Percentiles rank a stretch among this genome's conserved stretches.
phyloP scores from a whole-genome alignment of 1,140 invertebrate species.

The Drosophila willistoni region DNA sequence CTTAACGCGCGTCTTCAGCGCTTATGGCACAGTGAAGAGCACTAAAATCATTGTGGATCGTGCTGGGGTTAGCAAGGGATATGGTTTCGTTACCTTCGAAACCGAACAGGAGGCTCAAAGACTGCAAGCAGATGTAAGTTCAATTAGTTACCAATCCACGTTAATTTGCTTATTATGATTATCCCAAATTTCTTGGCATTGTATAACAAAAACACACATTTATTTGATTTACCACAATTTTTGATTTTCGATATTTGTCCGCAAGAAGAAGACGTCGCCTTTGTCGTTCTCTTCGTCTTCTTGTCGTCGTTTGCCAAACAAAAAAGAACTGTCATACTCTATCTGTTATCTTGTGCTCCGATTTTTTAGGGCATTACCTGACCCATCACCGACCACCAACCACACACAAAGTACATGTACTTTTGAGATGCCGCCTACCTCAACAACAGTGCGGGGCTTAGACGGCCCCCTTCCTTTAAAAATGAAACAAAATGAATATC shows the following conservation, averaged over 20 bases:
- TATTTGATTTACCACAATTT: constrained; percentile 3
- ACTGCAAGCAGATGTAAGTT: constrained; percentile 86
- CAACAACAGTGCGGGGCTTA: neutral
- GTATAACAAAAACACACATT: neutral
- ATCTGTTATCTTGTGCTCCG: constrained; percentile 69
- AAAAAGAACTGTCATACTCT: constrained; percentile 29
- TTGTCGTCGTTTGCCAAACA: neutral
- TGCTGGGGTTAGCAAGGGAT: constrained; percentile 97
- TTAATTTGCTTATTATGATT: constrained; percentile 16
- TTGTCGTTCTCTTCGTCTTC: neutral
- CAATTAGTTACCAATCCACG: neutral
- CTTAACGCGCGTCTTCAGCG: constrained; percentile 91
- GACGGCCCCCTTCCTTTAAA: neutral
- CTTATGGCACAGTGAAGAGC: constrained; percentile 95
- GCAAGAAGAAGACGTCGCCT: constrained; percentile 16
- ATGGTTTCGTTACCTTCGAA: constrained; percentile 98
- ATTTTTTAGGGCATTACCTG: constrained; percentile 76
- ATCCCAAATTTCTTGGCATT: neutral
- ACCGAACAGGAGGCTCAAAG: constrained; percentile 94
- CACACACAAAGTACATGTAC: constrained; percentile 48
- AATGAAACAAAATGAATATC: too few relatives aligned
- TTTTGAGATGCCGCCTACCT: constrained; percentile 26
- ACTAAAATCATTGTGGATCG: constrained; percentile 97
- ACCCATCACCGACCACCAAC: constrained; percentile 46
- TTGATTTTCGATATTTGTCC: constrained; percentile 1